Evolutionary conservation across 2,113 vertebrate species (phyloP).

Genomic region (Chamaetylas fuelleborni): DNA sequence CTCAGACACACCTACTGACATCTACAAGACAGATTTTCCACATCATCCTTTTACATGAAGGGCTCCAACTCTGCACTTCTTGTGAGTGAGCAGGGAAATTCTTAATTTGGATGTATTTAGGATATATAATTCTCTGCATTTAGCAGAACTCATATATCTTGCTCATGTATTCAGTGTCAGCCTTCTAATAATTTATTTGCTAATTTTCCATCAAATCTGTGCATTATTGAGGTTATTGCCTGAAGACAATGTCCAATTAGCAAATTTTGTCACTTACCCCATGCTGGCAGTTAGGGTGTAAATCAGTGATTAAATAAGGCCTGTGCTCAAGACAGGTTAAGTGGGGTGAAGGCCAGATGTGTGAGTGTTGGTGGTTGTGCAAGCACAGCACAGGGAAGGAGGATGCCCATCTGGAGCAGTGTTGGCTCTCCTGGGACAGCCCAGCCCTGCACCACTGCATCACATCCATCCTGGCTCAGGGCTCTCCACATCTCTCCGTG

Average conservation of each 20-base stretch:
- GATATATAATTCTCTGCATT: neutral
- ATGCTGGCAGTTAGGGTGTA: neutral
- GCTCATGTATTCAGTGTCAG: neutral
- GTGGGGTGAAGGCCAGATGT: neutral
- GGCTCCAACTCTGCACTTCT: neutral
- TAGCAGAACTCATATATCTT: neutral
- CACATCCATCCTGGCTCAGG: fast-evolving
- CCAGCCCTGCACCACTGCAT: neutral
- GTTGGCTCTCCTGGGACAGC: neutral
- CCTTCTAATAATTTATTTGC: neutral
- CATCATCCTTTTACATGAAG: neutral
- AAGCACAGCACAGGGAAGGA: neutral
- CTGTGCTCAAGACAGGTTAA: neutral
- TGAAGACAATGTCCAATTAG: neutral
- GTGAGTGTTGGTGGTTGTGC: neutral
- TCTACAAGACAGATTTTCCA: neutral
- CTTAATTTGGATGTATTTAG: neutral
- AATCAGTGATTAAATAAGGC: neutral
- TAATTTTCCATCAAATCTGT: neutral
- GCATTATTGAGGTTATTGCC: neutral
- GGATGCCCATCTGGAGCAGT: neutral
- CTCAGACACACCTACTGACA: neutral
- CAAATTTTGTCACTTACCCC: neutral
- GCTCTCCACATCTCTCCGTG: neutral
- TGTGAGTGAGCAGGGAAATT: neutral